Evolutionary conservation across 2,113 vertebrate genomes (phyloP).

Genomic region (Corydoras sp.): DNA sequence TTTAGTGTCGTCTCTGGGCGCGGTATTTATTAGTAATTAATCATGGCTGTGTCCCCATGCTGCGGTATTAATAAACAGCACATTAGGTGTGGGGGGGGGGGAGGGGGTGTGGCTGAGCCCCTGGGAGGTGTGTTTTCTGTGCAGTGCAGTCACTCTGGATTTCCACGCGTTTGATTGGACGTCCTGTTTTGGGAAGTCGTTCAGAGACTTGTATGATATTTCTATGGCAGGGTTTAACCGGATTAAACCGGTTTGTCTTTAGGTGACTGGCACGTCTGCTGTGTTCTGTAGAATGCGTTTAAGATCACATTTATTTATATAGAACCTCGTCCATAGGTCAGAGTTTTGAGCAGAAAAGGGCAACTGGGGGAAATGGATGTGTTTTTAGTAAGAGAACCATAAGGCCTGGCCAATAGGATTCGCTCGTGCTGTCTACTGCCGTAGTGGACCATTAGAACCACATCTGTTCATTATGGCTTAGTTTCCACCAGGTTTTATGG

Average conservation of each 20-base stretch:
- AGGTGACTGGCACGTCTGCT: not conserved
- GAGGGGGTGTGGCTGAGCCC: conserved; percentile 13
- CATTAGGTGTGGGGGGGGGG: conserved; percentile 22
- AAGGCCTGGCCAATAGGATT: too few species aligned
- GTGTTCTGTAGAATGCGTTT: not conserved
- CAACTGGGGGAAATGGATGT: too few species aligned
- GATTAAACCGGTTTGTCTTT: not conserved
- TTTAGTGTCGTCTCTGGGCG: conserved; percentile 33
- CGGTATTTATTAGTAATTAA: conserved; percentile 36
- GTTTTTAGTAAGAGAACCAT: too few species aligned
- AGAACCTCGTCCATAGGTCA: too few species aligned
- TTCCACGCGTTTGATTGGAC: not conserved
- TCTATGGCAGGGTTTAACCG: not conserved
- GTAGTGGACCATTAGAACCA: too few species aligned
- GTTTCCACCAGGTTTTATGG: too few species aligned
- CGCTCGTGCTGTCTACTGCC: too few species aligned
- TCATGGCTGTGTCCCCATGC: conserved; percentile 26
- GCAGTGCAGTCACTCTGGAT: not conserved
- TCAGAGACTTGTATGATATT: not conserved
- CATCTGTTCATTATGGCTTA: too few species aligned
- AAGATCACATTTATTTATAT: not conserved
- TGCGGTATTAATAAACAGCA: conserved; percentile 27
- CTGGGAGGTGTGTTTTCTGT: conserved; percentile 13
- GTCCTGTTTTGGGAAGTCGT: not conserved
- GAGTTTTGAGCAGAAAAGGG: too few species aligned